Base-by-base conservation (phyloP, 2,888 invertebrate genomes). In the Petrolisthes cinctipes region DNA sequence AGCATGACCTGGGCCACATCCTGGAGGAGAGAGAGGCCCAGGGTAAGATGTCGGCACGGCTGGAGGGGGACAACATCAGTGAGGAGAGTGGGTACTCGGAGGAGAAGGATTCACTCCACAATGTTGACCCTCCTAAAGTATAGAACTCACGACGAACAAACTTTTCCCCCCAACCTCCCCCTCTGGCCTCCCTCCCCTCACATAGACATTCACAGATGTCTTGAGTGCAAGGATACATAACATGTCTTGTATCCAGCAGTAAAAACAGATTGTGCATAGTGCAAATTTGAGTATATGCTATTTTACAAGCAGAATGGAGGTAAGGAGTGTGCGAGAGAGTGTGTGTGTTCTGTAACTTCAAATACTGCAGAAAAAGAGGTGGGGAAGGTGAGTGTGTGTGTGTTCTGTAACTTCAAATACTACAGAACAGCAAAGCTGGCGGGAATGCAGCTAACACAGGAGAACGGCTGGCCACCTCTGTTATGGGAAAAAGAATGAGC, bases 41-140 rank as follows among this genome's bases (percentile, higher is more conserved):
- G 20, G 75, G 83, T 14, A 82, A 84, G 81, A 86, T 82, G 85
- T 94, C 93, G 85, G 94, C 93, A 3, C 94, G 94, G 82, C 93
- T 93, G 91, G 95, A 95, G 83, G 93, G 93, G 88, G 96, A 96
- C 92, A 95, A 96, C 91, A 95, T 95, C 92, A 97, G 97, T 92
- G 97, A 97, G 92, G 97, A 98, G 93, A 97, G 97, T 86, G 97
- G 97, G 4, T 97, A 97, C 93, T 97, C 97, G 56, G 97, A 97
- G 84, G 92, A 92, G 82, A 90, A 89, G 66, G 89, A 90, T 75
- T 88, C 87, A 5, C 71, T 90, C 37, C 89, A 86, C 66, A 84
- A 84, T 76, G 66, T 86, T 57, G 83, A 89, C 51, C 76, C 84
- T 57, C 56, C 78, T 53, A 84, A 78, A 78, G 76, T 84, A 57